Evolutionary conservation across 2,113 vertebrate genomes (phyloP), one percentile per base, ranked within the genome.

Genomic region (Toxostoma redivivum): DNA sequence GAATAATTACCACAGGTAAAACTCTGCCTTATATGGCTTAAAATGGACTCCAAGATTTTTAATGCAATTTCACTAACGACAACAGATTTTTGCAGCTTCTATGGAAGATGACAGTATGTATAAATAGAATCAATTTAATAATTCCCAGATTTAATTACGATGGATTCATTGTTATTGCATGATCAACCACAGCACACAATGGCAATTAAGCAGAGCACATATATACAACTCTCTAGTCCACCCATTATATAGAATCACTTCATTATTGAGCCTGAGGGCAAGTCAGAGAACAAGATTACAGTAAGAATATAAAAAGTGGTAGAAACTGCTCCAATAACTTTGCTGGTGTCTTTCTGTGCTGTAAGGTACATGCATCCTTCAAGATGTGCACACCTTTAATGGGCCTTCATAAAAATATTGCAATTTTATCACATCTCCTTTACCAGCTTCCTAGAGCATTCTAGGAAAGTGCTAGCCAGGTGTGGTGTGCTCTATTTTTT

Each of bases 121-220:
- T 92, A 96, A 96, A 94, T 93, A 91, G 93, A 96, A 92, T 88
- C 80, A 90, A 96, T 95, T 95, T 94, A 94, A 91, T 94, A 96
- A 94, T 88, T 88, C 92, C 61, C 76, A 96, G 72, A 94, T 92
- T 93, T 96, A 96, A 96, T 96, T 95, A 81, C 86, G 79, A 76
- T 84, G 82, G 88, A 86, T 94, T 92, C 82, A 94, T 96, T 96
- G 92, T 94, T 96, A 88, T 90, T 95, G 88, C 90, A 81, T 61
- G 94, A 94, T 78, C 31, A 7, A 94, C 88, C 86, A 83, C 92
- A 95, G 88, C 82, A 64, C 79, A 86, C 86, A 86, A 92, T 1
- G 7, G 57, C 94, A 95, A 94, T 95, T 96, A 96, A 88, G 92
- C 48, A 76, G 62, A 92, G 48, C 3, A 35, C 31, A 84, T 90